Evolutionary conservation across 2,888 invertebrate genomes (phyloP).

Genomic region (Mactromeris polynyma): DNA sequence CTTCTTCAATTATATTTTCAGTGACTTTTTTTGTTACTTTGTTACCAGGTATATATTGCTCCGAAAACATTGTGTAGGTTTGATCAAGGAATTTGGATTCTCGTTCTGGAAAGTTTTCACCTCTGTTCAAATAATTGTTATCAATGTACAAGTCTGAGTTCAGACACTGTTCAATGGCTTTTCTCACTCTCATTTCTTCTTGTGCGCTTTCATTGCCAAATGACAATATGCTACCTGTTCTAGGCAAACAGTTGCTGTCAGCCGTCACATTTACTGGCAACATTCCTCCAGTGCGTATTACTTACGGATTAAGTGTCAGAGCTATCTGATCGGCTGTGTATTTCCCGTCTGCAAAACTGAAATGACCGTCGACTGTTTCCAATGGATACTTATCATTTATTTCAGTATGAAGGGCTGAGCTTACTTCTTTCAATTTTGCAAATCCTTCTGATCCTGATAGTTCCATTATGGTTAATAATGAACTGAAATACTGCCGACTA

Average conservation of each 20-base stretch:
- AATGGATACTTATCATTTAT: slow-evolving; percentile 32
- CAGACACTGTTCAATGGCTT: slow-evolving; percentile 47
- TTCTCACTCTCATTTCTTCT: slow-evolving; percentile 53
- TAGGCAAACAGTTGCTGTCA: slow-evolving; percentile 45
- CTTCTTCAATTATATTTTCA: slow-evolving; percentile 48
- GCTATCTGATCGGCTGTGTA: slow-evolving; percentile 45
- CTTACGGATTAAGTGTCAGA: slow-evolving; percentile 49
- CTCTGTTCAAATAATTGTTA: slow-evolving; percentile 52
- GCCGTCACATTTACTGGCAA: slow-evolving; percentile 38
- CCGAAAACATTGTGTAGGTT: slow-evolving; percentile 50
- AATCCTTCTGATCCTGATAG: slow-evolving; percentile 45
- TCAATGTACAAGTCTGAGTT: slow-evolving; percentile 44
- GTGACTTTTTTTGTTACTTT: slow-evolving; percentile 50
- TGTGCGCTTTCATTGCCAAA: slow-evolving; percentile 48
- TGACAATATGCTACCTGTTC: slow-evolving; percentile 41
- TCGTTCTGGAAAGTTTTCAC: slow-evolving; percentile 49
- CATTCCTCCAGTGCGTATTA: slow-evolving; percentile 34
- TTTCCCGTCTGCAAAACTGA: slow-evolving; percentile 49
- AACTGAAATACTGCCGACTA: slow-evolving; percentile 52
- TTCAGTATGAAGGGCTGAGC: slow-evolving; percentile 47
- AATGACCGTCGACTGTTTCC: slow-evolving; percentile 40
- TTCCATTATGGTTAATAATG: slow-evolving; percentile 49
- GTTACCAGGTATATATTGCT: slow-evolving; percentile 50
- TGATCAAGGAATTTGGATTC: slow-evolving; percentile 39
- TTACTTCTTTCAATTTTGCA: slow-evolving; percentile 39